Evolutionary conservation across 2,888 invertebrate species (phyloP).

Genomic region (Auanema freiburgensis): DNA sequence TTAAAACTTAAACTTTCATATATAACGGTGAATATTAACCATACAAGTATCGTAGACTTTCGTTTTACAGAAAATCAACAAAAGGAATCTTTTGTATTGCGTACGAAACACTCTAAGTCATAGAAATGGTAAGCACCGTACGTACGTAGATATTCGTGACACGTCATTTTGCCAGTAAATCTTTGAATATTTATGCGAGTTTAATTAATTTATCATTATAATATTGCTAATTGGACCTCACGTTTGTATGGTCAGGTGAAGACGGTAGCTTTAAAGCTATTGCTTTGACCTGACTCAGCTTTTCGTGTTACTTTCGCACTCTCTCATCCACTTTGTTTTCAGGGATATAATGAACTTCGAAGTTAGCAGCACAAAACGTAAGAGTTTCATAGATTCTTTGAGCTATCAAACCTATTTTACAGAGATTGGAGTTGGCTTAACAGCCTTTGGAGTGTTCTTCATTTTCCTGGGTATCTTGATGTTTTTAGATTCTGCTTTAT

Average conservation of each 20-base stretch:
- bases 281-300: neutral
- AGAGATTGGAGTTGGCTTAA: conserved; percentile 92
- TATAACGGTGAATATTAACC: too few relatives aligned
- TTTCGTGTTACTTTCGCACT: neutral
- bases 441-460: conserved; percentile 92
- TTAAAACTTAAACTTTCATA: too few relatives aligned
- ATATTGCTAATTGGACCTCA: neutral
- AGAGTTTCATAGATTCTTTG: conserved; percentile 18
- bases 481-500: conserved; percentile 90
- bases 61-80: conserved; percentile 10
- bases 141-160: conserved; percentile 15
- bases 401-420: conserved; percentile 37
- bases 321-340: neutral
- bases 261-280: neutral
- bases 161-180: conserved; percentile 8
- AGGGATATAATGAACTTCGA: conserved; percentile 49
- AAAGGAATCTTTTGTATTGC: neutral
- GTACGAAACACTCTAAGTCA: conserved; percentile 1
- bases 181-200: too few relatives aligned
- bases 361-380: conserved; percentile 53
- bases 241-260: neutral
- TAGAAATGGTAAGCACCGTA: neutral
- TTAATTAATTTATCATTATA: neutral
- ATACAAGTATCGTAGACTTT: too few relatives aligned
- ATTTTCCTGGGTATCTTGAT: conserved; percentile 88